Percentiles rank a stretch among this genome's conserved stretches.
These are phyloP conservation scores for Otocyon megalotis DNA, from an alignment of 2,113 vertebrate species.

Conservation along the genomic window DNA sequence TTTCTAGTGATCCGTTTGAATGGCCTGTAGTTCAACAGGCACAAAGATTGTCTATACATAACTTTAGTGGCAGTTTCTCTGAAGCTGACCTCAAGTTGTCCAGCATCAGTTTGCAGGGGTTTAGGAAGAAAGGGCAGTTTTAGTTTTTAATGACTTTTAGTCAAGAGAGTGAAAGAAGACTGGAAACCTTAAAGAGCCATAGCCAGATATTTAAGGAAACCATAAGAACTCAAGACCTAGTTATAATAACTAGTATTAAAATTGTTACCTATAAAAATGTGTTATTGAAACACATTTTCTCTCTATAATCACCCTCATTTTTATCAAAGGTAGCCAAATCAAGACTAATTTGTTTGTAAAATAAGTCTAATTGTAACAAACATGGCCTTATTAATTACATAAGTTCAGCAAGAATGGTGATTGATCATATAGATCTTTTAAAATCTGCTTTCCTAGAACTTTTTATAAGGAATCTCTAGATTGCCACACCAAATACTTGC, in stretches of 20 bases:
- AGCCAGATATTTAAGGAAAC: background rate
- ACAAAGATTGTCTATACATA: background rate
- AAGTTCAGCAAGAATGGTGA: background rate
- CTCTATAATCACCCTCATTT: background rate
- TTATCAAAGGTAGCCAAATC: background rate
- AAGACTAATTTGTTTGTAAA: background rate
- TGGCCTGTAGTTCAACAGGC: background rate
- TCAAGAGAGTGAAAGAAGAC: background rate
- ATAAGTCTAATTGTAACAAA: background rate
- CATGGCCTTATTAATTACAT: background rate
- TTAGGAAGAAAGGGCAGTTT: background rate
- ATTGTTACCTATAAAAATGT: background rate
- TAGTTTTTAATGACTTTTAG: background rate
- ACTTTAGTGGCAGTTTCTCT: background rate
- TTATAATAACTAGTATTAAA: background rate
- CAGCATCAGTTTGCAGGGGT: background rate
- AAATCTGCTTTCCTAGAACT: background rate
- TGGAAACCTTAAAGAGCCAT: background rate
- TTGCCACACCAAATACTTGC: background rate
- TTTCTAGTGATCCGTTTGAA: background rate
- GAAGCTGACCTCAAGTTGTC: background rate
- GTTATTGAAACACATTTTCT: background rate
- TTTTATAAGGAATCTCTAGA: background rate
- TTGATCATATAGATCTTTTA: background rate
- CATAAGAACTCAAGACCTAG: background rate